A percentile compares a stretch with the other conserved stretches of the same genome.
phyloP scores from a whole-genome alignment of 35 echinoderm and acorn worm genomes.

The Amphiura filiformis region DNA sequence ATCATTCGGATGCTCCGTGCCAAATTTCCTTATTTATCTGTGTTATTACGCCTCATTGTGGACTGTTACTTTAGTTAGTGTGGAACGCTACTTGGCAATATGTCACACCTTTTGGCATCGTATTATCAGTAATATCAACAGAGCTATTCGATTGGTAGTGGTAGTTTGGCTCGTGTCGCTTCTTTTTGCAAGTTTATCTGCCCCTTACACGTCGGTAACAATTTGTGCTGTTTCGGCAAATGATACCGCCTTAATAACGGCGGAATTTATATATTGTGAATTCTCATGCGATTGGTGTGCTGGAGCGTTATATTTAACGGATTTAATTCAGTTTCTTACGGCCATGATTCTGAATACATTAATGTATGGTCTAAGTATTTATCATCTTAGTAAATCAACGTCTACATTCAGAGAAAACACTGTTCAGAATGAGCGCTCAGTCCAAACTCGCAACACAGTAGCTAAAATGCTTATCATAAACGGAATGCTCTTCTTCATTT shows the following conservation, averaged over 20 bases:
- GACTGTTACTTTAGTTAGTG: neutral
- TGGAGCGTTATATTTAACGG: neutral
- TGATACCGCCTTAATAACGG: neutral
- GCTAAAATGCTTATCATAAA: constrained; percentile 59
- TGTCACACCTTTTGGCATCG: constrained; percentile 5
- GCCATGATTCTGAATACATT: neutral
- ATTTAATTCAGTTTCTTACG: neutral
- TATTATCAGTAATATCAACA: neutral
- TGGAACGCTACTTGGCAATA: neutral
- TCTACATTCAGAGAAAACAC: neutral
- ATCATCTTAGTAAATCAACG: neutral
- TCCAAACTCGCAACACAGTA: constrained; percentile 16
- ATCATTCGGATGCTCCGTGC: neutral
- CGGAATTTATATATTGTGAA: neutral
- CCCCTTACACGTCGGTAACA: neutral
- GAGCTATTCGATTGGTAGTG: neutral
- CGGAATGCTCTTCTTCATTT: constrained; percentile 45
- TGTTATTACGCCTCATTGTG: neutral
- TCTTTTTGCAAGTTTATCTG: neutral
- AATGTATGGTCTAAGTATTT: neutral
- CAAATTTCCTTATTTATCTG: neutral
- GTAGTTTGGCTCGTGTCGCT: neutral
- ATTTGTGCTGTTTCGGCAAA: neutral
- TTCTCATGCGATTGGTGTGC: neutral
- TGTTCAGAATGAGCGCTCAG: neutral